These are phyloP conservation scores for Zygogramma bicolorata DNA, from an alignment of 2,888 invertebrate genomes.

Conservation along the genomic window DNA sequence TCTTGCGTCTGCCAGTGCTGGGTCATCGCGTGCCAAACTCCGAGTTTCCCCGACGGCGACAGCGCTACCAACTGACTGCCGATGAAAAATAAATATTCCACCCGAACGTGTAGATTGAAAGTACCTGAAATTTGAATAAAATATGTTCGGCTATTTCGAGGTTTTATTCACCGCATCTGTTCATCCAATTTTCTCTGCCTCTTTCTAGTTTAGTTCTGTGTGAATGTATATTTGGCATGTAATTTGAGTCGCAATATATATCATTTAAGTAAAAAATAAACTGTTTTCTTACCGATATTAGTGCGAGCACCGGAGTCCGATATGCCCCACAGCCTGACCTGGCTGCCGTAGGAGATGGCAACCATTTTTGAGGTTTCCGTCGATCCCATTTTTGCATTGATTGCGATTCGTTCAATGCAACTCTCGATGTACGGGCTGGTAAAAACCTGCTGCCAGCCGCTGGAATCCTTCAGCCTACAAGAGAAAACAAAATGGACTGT, in stretches of 20 bases:
- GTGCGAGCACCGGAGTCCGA: constrained; percentile 81
- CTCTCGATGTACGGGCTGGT: constrained; percentile 93
- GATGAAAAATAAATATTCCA: constrained; percentile 97
- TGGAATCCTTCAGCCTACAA: constrained; percentile 89
- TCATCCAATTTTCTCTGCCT: too few species aligned
- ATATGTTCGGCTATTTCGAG: too few species aligned
- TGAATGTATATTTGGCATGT: too few species aligned
- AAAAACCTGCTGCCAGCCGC: constrained; percentile 96
- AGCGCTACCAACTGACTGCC: constrained; percentile 98
- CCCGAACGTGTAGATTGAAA: constrained; percentile 91
- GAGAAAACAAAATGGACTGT: too few species aligned
- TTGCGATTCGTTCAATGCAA: constrained; percentile 90
- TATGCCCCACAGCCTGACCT: constrained; percentile 84
- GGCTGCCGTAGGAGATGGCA: constrained; percentile 82
- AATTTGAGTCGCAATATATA: too few species aligned
- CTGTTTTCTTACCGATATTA: constrained; percentile 74
- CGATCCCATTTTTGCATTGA: constrained; percentile 78
- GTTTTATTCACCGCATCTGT: too few species aligned
- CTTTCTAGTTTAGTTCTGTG: too few species aligned
- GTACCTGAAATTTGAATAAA: constrained; percentile 83
- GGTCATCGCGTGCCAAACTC: constrained; percentile 99
- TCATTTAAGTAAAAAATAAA: too few species aligned
- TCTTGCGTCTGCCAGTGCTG: constrained; percentile 99
- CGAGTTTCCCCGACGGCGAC: constrained; percentile 92
- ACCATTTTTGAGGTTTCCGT: constrained; percentile 81